phyloP scores from a whole-genome alignment of 2,113 vertebrate species.

The Psettodes erumei region DNA sequence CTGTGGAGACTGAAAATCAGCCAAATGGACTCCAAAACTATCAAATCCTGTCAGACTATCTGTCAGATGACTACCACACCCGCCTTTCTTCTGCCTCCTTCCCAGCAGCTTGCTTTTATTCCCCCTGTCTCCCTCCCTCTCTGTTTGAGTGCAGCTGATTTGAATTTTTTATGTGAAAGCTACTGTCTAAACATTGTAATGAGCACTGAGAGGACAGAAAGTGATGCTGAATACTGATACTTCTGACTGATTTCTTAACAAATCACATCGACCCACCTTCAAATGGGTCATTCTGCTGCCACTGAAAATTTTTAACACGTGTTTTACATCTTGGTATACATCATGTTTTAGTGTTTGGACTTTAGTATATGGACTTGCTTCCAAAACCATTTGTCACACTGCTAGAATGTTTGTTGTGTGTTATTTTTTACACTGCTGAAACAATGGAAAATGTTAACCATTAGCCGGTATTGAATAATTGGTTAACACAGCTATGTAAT shows the following conservation, averaged over 20 bases:
- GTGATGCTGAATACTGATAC: not conserved
- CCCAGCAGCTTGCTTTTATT: not conserved
- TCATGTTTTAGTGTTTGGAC: not conserved
- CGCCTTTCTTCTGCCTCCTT: not conserved
- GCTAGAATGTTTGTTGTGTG: not conserved
- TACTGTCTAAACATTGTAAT: not conserved
- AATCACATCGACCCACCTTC: not conserved
- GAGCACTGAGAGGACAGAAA: not conserved
- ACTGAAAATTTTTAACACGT: not conserved
- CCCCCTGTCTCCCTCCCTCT: not conserved
- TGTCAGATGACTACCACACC: constrained; percentile 4
- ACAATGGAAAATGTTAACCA: constrained; percentile 1
- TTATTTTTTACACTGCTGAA: constrained; percentile 4
- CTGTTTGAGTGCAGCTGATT: not conserved
- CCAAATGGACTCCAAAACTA: constrained; percentile 4
- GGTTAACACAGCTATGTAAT: constrained; percentile 14
- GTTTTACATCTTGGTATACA: not conserved
- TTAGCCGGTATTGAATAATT: constrained; percentile 7
- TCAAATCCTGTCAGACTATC: not conserved
- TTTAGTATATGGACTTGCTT: not conserved
- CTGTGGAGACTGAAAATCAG: not conserved
- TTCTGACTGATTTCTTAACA: not conserved
- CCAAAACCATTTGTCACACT: not conserved
- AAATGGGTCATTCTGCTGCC: too few relatives aligned
- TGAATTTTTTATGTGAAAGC: not conserved